Percentiles rank a stretch among this genome's conserved stretches.
These are phyloP conservation scores for Tenualosa thibaudeaui DNA, from an alignment of 2,797 vertebrate species.

Conservation along the genomic window DNA sequence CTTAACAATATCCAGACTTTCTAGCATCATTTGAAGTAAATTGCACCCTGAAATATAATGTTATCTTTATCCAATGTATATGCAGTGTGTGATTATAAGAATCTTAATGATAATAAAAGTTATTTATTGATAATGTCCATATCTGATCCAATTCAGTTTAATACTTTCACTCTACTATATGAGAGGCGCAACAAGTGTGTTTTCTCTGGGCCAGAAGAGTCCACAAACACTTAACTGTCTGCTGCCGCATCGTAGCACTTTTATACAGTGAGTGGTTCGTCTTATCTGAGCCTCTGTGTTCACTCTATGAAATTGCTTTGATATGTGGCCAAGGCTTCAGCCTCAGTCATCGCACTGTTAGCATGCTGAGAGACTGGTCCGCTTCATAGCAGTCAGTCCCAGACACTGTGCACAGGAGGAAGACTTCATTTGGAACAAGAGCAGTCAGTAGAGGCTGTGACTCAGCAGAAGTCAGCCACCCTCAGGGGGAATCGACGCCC, in stretches of 20 bases:
- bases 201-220: neutral
- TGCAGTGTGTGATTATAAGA: too few relatives aligned
- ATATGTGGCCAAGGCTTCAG: neutral
- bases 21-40: too few relatives aligned
- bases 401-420: neutral
- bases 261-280: neutral
- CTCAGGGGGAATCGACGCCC: neutral
- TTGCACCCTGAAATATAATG: too few relatives aligned
- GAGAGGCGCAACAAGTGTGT: neutral
- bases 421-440: conserved; percentile 1
- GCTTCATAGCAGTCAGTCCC: neutral
- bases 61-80: too few relatives aligned
- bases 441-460: neutral
- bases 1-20: too few relatives aligned
- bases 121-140: neutral
- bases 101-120: neutral
- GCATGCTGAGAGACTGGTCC: neutral
- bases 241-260: neutral
- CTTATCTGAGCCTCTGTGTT: neutral
- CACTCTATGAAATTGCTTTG: conserved; percentile 13
- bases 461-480: conserved; percentile 2
- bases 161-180: too few relatives aligned
- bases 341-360: neutral
- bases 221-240: neutral
- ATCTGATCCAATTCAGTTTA: too few relatives aligned